phyloP scores from a whole-genome alignment of 2,888 invertebrate genomes.

The Abrostola triplasia region DNA sequence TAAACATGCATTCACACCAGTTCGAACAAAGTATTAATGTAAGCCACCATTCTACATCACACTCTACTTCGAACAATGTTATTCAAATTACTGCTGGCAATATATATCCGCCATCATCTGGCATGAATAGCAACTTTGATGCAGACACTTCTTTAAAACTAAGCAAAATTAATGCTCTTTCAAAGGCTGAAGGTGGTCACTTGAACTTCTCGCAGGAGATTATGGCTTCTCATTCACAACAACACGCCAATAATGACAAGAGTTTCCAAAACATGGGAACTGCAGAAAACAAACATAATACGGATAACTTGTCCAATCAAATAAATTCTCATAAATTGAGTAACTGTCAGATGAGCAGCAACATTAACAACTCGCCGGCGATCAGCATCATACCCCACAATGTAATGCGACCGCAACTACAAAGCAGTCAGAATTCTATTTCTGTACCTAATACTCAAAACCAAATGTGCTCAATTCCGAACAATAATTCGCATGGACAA shows the following conservation, averaged over 20 bases:
- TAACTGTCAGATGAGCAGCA: slow-evolving; percentile 81
- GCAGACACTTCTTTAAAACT: slow-evolving; percentile 83
- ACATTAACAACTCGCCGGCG: slow-evolving; percentile 74
- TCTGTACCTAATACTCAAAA: slow-evolving; percentile 76
- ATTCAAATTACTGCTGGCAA: slow-evolving; percentile 85
- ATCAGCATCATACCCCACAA: slow-evolving; percentile 84
- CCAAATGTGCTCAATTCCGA: slow-evolving; percentile 81
- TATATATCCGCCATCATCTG: slow-evolving; percentile 80
- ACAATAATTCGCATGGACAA: slow-evolving; percentile 73
- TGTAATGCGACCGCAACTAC: slow-evolving; percentile 76
- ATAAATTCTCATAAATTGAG: slow-evolving; percentile 82
- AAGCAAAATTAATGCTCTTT: slow-evolving; percentile 84
- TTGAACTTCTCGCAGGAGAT: slow-evolving; percentile 85
- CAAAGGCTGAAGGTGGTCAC: slow-evolving; percentile 84
- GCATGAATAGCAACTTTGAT: slow-evolving; percentile 81
- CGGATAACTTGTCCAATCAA: slow-evolving; percentile 74
- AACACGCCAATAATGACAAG: slow-evolving; percentile 81
- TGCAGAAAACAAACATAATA: slow-evolving; percentile 76
- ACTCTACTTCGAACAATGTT: slow-evolving; percentile 80
- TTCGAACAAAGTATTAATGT: slow-evolving; percentile 77
- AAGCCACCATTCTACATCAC: slow-evolving; percentile 78
- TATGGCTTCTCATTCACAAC: slow-evolving; percentile 84
- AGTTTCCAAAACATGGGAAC: slow-evolving; percentile 81
- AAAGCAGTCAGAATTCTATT: slow-evolving; percentile 78
- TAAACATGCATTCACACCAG: slow-evolving; percentile 79